Conservation (phyloP, 1,140 invertebrate species). For the Saccostrea glomerata region DNA sequence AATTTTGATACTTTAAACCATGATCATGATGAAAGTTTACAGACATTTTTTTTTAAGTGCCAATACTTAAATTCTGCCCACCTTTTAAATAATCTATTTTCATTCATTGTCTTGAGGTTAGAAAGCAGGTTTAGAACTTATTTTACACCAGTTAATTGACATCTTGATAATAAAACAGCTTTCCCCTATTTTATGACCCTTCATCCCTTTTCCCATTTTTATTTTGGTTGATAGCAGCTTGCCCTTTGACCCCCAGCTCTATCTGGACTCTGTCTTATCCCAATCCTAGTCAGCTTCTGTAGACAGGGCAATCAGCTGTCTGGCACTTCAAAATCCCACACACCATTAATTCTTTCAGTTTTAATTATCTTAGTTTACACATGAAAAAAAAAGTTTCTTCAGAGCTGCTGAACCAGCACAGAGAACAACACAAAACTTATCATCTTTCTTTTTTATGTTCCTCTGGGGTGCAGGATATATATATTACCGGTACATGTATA, state of each 20-base stretch:
- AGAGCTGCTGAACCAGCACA: constrained; percentile 14
- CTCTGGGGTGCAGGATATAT: too few species aligned
- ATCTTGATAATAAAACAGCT: neutral
- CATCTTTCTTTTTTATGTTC: too few species aligned
- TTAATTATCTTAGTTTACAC: neutral
- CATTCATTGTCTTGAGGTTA: too few species aligned
- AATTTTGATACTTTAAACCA: too few species aligned
- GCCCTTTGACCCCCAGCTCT: neutral
- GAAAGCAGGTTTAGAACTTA: too few species aligned
- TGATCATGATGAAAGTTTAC: too few species aligned
- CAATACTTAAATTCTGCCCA: too few species aligned
- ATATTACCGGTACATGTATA: too few species aligned
- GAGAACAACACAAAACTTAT: neutral
- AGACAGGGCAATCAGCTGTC: neutral
- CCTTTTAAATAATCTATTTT: too few species aligned
- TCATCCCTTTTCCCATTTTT: too few species aligned
- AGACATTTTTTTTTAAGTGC: too few species aligned
- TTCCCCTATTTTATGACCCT: neutral
- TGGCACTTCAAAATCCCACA: constrained; percentile 22
- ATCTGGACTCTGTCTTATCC: constrained; percentile 15
- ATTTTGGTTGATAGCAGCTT: neutral
- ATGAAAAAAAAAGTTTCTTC: neutral
- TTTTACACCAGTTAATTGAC: too few species aligned
- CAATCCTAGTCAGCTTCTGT: constrained; percentile 5
- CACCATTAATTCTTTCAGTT: constrained; percentile 16